A percentile compares a stretch with the other conserved stretches of the same genome.
Evolutionary conservation across 2,113 vertebrate species (phyloP).

Genomic region (Cervus canadensis): DNA sequence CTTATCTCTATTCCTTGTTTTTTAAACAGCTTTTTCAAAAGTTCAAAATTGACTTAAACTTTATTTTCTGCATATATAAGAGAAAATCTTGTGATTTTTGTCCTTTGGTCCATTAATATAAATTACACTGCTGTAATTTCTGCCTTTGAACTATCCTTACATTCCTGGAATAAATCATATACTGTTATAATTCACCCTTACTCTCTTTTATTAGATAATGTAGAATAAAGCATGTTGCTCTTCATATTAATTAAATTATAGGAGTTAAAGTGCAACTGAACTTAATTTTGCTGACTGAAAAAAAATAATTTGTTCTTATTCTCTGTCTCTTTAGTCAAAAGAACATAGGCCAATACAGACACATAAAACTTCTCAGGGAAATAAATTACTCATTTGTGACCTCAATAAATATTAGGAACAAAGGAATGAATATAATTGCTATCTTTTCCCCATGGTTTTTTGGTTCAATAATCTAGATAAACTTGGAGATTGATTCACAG

Average conservation of each 20-base stretch:
- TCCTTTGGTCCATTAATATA: background rate
- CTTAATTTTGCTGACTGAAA: constrained; percentile 8
- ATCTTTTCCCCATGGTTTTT: background rate
- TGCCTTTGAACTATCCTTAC: background rate
- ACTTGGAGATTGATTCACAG: background rate
- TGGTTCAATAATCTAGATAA: background rate
- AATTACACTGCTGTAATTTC: background rate
- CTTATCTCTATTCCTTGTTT: background rate
- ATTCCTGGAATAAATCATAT: background rate
- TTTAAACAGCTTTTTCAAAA: constrained; percentile 9
- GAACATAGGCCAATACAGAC: background rate
- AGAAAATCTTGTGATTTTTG: background rate
- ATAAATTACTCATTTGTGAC: background rate
- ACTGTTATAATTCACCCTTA: background rate
- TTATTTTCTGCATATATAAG: background rate
- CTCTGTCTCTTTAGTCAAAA: constrained; percentile 6
- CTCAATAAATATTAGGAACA: background rate
- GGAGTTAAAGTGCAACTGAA: constrained; percentile 10
- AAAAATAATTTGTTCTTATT: constrained; percentile 3
- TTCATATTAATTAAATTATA: constrained; percentile 34
- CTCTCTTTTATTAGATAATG: background rate
- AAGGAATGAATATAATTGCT: background rate
- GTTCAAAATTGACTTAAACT: background rate
- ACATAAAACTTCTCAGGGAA: background rate
- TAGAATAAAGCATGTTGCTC: background rate